Base-by-base conservation (phyloP, 2,113 vertebrate genomes). In the Hylia prasina region DNA sequence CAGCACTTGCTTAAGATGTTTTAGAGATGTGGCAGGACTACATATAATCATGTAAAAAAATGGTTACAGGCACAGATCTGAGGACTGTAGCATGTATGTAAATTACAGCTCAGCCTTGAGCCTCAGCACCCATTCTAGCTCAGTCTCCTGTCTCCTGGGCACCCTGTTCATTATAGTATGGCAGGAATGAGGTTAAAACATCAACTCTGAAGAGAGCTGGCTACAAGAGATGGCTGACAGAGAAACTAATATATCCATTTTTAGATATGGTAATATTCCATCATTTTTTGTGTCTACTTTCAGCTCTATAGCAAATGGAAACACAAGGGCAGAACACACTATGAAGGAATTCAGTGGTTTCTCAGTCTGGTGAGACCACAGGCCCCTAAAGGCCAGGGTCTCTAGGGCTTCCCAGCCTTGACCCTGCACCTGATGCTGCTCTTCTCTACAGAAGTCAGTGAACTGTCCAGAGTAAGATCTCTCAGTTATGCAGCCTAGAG, bases 361-460 rank as follows among this genome's bases (percentile, higher is more conserved):
- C 16, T 61, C 58, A 37, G 17, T 19, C 30, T 39, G 39, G 16
- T 88, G 48, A 63, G 22, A 61, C 9, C 40, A 57, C 12, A n/a
- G 47, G 10, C 10, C 10, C 54, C 63, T 60, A 20, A 57, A 70
- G 7, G 15, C 27, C 20, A 1, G 8, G 30, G 5, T 50, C 33
- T 75, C 18, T 7, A 22, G 54, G 33, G 15, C 33, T 75, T 63
- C 35, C 45, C 70, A 83, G 47, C 22, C 69, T 69, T 65, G 30
- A 40, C 30, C 13, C 19, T 53, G 56, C 2, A 0, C 39, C 30
- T 4, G 0, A 24, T 1, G 2, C 39, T 57, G 23, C 28, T 75
- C 33, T 79, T 60, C 61, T 33, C 54, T 61, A 11, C 9, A 15
- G n/a, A 1, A 58, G 9, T 12, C 82, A 58, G 44, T 21, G 54